Conservation (phyloP, 2,888 invertebrate genomes). For the Belgica antarctica region DNA sequence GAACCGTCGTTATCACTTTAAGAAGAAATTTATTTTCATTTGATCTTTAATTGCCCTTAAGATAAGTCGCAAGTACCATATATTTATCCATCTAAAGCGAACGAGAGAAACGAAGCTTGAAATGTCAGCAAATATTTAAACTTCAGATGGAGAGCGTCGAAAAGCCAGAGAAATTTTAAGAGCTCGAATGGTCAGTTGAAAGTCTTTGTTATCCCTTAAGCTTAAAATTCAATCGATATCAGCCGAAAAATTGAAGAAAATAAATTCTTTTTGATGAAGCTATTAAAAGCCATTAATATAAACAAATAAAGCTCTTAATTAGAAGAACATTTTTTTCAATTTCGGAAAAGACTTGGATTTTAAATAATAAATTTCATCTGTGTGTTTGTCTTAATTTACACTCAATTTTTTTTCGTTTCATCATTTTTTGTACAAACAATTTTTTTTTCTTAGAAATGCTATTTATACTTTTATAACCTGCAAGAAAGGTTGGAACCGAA, state of each 20-base stretch:
- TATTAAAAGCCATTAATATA: too few relatives aligned
- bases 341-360: too few relatives aligned
- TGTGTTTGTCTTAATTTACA: not conserved
- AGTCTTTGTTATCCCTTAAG: not conserved
- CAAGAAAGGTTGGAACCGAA: too few relatives aligned
- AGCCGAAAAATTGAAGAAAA: not conserved
- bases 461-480: too few relatives aligned
- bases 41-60: constrained; percentile 34
- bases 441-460: too few relatives aligned
- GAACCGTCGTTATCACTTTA: too few relatives aligned
- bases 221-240: not conserved
- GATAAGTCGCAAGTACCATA: not conserved
- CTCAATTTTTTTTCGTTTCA: not conserved
- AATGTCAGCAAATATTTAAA: constrained; percentile 42
- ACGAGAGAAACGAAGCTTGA: constrained; percentile 4
- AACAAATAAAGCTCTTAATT: too few relatives aligned
- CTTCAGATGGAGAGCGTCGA: not conserved
- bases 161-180: not conserved
- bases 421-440: too few relatives aligned
- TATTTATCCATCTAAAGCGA: not conserved
- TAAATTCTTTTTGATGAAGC: too few relatives aligned
- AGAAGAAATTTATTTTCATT: constrained; percentile 35
- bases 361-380: not conserved
- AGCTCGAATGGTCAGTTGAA: constrained; percentile 14
- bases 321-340: too few relatives aligned